phyloP scores from a whole-genome alignment of 2,113 vertebrate genomes.

The Megaceryle torquata region DNA sequence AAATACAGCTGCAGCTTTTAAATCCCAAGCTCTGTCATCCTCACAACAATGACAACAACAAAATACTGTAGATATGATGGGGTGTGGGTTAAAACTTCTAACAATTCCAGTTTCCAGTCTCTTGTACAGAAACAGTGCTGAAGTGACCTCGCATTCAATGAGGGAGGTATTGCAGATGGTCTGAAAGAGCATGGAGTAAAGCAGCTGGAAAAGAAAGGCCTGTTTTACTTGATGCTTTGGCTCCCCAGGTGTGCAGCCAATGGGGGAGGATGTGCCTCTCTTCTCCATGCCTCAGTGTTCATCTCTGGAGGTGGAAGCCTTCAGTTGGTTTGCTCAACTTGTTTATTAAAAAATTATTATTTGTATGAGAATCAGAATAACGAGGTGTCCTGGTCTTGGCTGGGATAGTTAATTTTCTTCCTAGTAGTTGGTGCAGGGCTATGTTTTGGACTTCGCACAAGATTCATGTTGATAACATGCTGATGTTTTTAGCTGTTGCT shows the following conservation, averaged over 20 bases:
- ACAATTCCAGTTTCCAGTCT: background rate
- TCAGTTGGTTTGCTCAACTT: background rate
- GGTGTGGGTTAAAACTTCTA: background rate
- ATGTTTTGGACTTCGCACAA: background rate
- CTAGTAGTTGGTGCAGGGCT: background rate
- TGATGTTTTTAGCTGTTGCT: background rate
- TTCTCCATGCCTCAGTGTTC: background rate
- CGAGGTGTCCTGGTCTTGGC: background rate
- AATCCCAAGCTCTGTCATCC: background rate
- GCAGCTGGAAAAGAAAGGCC: constrained; percentile 13
- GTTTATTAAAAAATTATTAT: background rate
- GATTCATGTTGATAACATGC: background rate
- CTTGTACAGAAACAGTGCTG: background rate
- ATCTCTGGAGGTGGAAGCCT: background rate
- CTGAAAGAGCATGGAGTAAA: background rate
- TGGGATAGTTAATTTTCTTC: background rate
- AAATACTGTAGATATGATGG: background rate
- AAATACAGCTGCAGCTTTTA: background rate
- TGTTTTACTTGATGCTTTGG: background rate
- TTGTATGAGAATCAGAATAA: background rate
- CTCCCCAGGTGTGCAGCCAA: background rate
- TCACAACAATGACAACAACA: background rate
- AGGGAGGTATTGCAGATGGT: background rate
- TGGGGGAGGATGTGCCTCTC: background rate
- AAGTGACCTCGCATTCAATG: background rate